These are phyloP conservation scores for Heliconius hewitsoni DNA, from an alignment of 1,140 invertebrate species.

Conservation along the genomic window DNA sequence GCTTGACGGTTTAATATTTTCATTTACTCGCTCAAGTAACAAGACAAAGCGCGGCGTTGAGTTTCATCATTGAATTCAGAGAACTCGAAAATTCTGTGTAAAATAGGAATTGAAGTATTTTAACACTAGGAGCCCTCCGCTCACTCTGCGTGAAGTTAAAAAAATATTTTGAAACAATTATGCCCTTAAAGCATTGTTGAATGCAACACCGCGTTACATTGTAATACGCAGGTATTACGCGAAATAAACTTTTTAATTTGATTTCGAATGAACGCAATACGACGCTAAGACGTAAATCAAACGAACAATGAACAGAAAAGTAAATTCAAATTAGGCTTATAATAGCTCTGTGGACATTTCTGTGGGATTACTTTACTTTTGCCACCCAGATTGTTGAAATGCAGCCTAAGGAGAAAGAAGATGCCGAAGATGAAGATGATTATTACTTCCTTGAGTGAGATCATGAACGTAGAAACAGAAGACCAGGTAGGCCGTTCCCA, in stretches of 20 bases:
- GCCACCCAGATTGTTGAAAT: conserved; percentile 25
- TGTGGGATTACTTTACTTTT: conserved; percentile 16
- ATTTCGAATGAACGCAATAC: conserved; percentile 26
- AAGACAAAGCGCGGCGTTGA: no score
- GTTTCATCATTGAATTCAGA: no score
- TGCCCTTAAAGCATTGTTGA: conserved; percentile 21
- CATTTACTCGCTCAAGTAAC: no score
- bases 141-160: not conserved
- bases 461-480: no score
- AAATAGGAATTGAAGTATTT: no score
- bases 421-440: not conserved
- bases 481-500: no score
- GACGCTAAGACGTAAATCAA: conserved; percentile 65
- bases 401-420: not conserved
- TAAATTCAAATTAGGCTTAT: conserved; percentile 70
- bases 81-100: no score
- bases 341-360: conserved; percentile 47
- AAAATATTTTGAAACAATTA: conserved; percentile 1
- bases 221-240: conserved; percentile 42
- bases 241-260: conserved; percentile 25
- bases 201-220: conserved; percentile 14
- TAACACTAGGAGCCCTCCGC: no score
- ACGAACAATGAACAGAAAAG: conserved; percentile 69
- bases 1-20: no score
- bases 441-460: not conserved